These are phyloP conservation scores for Sprattus sprattus DNA, from an alignment of 2,113 vertebrate genomes.

Conservation along the genomic window DNA sequence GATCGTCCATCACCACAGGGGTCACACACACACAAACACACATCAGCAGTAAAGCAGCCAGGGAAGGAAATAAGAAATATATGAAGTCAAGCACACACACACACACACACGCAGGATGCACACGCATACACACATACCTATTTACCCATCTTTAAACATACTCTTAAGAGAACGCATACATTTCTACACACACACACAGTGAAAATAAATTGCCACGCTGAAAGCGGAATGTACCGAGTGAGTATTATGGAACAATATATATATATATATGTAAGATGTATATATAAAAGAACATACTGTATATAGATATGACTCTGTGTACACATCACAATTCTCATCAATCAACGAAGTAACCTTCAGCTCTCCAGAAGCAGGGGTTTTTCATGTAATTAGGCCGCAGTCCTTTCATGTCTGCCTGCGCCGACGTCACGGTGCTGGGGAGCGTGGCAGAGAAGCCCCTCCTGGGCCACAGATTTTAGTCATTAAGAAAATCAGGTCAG, in stretches of 20 bases:
- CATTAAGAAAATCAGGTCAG: conserved; percentile 18
- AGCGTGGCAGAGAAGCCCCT: neutral
- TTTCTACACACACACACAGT: neutral
- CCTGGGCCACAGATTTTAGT: conserved; percentile 1
- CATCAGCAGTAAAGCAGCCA: neutral
- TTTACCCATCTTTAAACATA: neutral
- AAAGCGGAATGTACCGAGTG: neutral
- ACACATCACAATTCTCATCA: conserved; percentile 54
- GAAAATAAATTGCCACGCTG: neutral
- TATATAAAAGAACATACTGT: neutral
- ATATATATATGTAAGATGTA: too few relatives aligned
- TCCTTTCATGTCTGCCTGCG: conserved; percentile 8
- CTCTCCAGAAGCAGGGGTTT: conserved; percentile 49
- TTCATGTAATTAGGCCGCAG: conserved; percentile 35
- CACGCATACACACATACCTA: neutral
- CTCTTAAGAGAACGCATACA: neutral
- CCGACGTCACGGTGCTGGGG: conserved; percentile 5
- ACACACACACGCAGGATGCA: neutral
- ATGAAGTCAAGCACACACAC: neutral
- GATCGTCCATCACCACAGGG: neutral
- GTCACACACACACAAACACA: conserved; percentile 5
- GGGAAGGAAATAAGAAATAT: neutral
- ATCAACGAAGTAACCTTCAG: conserved; percentile 50
- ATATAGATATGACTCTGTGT: neutral
- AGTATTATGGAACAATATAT: neutral